Evolutionary conservation across 2,888 invertebrate species (phyloP).

Genomic region (Margaritifera margaritifera): DNA sequence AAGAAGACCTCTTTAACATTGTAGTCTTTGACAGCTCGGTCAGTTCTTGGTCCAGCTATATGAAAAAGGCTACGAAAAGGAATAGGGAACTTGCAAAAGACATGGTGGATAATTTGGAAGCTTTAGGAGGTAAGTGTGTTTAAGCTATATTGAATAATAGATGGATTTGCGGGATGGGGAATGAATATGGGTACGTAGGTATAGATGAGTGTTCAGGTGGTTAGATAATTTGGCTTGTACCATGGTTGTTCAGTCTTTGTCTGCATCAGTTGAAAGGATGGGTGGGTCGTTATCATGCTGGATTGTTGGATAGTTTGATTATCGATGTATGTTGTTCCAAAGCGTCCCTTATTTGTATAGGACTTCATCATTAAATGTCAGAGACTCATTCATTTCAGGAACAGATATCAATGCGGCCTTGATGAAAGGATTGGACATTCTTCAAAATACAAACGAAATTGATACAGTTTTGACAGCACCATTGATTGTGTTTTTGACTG

Average conservation of each 20-base stretch:
- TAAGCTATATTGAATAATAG: background rate
- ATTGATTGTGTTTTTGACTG: slow-evolving; percentile 73
- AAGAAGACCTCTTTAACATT: slow-evolving; percentile 59
- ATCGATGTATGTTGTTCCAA: no score
- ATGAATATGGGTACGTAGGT: no score
- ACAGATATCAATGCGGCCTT: slow-evolving; percentile 58
- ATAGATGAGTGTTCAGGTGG: no score
- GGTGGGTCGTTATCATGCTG: no score
- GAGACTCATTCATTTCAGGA: slow-evolving; percentile 33
- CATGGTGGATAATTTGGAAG: slow-evolving; percentile 39
- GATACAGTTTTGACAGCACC: slow-evolving; percentile 28
- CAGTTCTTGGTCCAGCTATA: slow-evolving; percentile 38
- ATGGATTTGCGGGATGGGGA: no score
- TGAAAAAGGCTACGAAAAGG: slow-evolving; percentile 35
- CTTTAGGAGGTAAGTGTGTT: slow-evolving; percentile 51
- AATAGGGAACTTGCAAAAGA: slow-evolving; percentile 37
- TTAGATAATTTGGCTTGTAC: no score
- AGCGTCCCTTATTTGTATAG: no score
- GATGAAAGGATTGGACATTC: slow-evolving; percentile 39
- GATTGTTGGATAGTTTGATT: no score
- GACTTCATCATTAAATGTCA: no score
- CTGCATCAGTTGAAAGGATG: no score
- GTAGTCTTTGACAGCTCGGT: slow-evolving; percentile 45
- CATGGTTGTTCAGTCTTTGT: no score
- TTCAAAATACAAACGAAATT: slow-evolving; percentile 24